Evolutionary conservation across 1,140 invertebrate genomes (phyloP), one percentile per base, ranked within the genome.

Genomic region (Spodoptera litura): DNA sequence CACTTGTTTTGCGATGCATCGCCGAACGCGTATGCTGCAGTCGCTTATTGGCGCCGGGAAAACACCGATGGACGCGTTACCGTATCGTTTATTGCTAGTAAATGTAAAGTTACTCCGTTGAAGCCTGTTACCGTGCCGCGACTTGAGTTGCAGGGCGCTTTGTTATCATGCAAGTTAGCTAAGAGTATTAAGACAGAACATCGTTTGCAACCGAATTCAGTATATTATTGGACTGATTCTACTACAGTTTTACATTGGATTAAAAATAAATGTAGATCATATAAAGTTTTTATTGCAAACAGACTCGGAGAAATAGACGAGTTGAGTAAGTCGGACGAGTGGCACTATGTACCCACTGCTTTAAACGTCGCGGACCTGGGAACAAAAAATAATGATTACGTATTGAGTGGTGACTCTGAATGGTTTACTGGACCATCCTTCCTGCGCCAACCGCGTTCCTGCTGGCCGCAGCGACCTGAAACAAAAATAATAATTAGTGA

Each of bases 261-360:
- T 62, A 55, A 55, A 52, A 79, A 81, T 27, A 51, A 81, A 2
- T 53, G 20, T 5, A 13, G 85, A 8, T 59, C 77, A 1, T 92
- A 88, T 76, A 91, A 94, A 81, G 77, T 82, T 1, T 95, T 92
- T 80, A 89, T 94, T 0, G 87, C 89, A 1, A 91, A 95, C 78
- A 70, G 93, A 15, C 75, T 95, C 1, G 79, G 81, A 5, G 85
- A 92, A 81, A 95, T 95, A 9, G 81, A 82, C 38, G 62, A 66
- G 15, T 25, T 49, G 27, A 66, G 62, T 66, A 49, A 66, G 44
- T 20, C 44, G 4, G 44, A 66, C 44, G 62, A 66, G 4, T 66
- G 62, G 62, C 62, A 49, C 8, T 66, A 66, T 51, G 62, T 66
- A 13, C 62, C 62, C 9, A 66, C 62, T 15, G 62, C 2, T 4